phyloP scores from a whole-genome alignment of 2,888 invertebrate genomes.

The Pollenia labialis region DNA sequence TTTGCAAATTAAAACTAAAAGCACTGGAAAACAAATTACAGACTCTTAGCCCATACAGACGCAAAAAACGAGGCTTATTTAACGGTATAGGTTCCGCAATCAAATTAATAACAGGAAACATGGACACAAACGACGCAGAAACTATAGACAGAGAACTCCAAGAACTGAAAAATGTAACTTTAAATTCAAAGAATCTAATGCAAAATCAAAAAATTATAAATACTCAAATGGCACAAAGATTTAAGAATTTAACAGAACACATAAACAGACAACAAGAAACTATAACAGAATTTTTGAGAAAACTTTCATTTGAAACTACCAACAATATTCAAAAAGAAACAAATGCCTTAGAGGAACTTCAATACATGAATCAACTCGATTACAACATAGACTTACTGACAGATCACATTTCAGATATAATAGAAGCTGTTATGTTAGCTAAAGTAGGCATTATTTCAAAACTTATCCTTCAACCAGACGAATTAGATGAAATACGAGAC shows the following conservation, averaged over 20 bases:
- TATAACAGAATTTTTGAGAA: slow-evolving; percentile 31
- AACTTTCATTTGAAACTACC: neutral
- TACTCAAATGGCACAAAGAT: slow-evolving; percentile 14
- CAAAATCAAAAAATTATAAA: slow-evolving; percentile 19
- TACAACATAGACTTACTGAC: slow-evolving; percentile 62
- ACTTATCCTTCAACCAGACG: too few relatives aligned
- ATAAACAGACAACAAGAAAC: neutral
- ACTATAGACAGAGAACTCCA: slow-evolving; percentile 7
- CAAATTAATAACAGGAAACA: neutral
- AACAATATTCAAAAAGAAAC: slow-evolving; percentile 4
- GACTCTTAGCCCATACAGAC: slow-evolving; percentile 19
- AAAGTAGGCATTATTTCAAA: slow-evolving; percentile 9
- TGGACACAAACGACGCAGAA: neutral
- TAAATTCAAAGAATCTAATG: neutral
- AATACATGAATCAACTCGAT: slow-evolving; percentile 34
- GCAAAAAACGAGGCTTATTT: slow-evolving; percentile 3
- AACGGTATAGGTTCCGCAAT: slow-evolving; percentile 12
- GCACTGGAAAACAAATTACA: slow-evolving; percentile 25
- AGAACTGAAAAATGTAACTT: neutral
- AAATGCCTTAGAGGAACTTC: neutral
- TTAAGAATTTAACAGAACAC: neutral
- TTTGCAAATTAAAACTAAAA: slow-evolving; percentile 29
- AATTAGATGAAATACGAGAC: too few relatives aligned
- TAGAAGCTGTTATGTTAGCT: slow-evolving; percentile 18
- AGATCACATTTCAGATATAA: slow-evolving; percentile 54